Base-by-base conservation (phyloP, 2,113 vertebrate genomes). In the Shinisaurus crocodilurus region DNA sequence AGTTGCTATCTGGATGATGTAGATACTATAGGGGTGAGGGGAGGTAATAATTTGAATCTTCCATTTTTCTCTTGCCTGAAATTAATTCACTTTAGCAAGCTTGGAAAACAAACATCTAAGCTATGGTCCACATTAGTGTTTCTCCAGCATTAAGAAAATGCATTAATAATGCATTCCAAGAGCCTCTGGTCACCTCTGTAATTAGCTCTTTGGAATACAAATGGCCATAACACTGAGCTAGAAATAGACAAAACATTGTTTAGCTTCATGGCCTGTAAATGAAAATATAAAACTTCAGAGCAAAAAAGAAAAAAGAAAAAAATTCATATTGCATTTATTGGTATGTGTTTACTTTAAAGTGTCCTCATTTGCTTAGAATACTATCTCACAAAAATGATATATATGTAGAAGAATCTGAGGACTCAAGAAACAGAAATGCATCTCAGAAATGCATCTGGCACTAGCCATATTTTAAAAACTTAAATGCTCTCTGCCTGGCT, bases 121-220 rank as follows among this genome's bases (percentile, higher is more conserved):
- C 8, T 20, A 25, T 67, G 76, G 77, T 70, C 23, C 70, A 65
- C 54, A 43, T 15, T 85, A 65, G 86, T 85, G 1, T 9, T 72
- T n/a, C 83, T 85, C 37, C 81, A 89, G 32, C 75, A 60, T 7
- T 65, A 40, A 88, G 85, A 88, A n/a, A 91, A 82, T 83, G 5
- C 1, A 1, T 32, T 25, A 83, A 43, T 87, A 91, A 88, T 12
- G 1, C 0, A 43, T 60, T 34, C 92, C 0, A 0, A 0, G 9
- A 93, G 75, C 6, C 60, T 34, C 50, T 27, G 10, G 8, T 23
- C 60, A 2, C 48, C 2, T 74, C 60, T 6, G 5, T 45, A 23
- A 82, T 80, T 80, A 67, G 34, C 86, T 80, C 57, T 85, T 63
- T 82, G 43, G 79, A 88, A 89, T 85, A 72, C 37, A 88, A 32